phyloP scores from a whole-genome alignment of 2,888 invertebrate species.

The Bugulina stolonifera region DNA sequence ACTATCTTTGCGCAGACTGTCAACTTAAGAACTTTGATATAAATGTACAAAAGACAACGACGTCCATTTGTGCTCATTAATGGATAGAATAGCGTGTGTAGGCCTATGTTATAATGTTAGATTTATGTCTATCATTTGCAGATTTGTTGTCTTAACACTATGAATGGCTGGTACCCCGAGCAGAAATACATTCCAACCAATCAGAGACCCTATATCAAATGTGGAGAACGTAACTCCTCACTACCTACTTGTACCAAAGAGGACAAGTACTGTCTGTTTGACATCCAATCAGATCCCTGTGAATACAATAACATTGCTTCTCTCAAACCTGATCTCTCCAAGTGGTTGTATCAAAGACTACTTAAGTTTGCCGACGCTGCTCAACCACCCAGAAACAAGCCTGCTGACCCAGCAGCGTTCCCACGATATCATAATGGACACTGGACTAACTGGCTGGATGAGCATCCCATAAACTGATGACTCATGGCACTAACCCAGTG shows the following conservation, averaged over 20 bases:
- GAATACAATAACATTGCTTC: slow-evolving; percentile 21
- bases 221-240: slow-evolving; percentile 25
- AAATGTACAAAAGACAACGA: too few relatives aligned
- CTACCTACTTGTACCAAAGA: not conserved
- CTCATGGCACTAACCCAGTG: too few relatives aligned
- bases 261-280: slow-evolving; percentile 17
- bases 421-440: slow-evolving; percentile 3
- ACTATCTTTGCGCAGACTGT: too few relatives aligned
- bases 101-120: too few relatives aligned
- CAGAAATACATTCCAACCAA: slow-evolving; percentile 10
- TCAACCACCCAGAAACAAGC: slow-evolving; percentile 19
- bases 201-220: slow-evolving; percentile 10
- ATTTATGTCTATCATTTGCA: too few relatives aligned
- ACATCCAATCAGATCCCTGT: slow-evolving; percentile 4
- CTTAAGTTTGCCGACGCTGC: not conserved
- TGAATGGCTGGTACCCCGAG: slow-evolving; percentile 25
- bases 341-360: not conserved
- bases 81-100: too few relatives aligned
- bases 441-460: slow-evolving; percentile 21
- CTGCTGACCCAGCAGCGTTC: slow-evolving; percentile 2
- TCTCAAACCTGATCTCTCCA: slow-evolving; percentile 8
- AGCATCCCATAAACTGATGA: slow-evolving; percentile 5
- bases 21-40: too few relatives aligned
- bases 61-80: too few relatives aligned
- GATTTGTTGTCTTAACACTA: slow-evolving; percentile 20